These are phyloP conservation scores for Euproctis similis DNA, from an alignment of 2,888 invertebrate genomes.

Conservation along the genomic window DNA sequence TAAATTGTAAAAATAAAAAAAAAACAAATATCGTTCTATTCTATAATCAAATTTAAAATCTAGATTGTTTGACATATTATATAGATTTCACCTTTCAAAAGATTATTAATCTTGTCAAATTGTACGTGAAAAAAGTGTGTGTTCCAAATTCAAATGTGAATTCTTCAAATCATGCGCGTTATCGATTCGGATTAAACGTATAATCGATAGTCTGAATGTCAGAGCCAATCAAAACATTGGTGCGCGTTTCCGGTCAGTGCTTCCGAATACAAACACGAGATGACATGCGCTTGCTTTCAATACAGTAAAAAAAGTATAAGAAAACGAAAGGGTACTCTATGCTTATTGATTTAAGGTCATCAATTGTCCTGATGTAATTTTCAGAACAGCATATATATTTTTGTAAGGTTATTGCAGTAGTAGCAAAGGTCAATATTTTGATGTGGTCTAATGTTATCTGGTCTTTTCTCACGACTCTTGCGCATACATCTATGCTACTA, in stretches of 20 bases:
- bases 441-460: conserved; percentile 52
- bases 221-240: conserved; percentile 70
- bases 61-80: too few species aligned
- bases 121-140: conserved; percentile 19
- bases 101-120: conserved; percentile 8
- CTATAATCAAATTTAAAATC: too few species aligned
- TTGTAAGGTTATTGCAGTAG: conserved; percentile 34
- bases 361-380: conserved; percentile 11
- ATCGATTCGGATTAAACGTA: conserved; percentile 62
- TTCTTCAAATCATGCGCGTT: conserved; percentile 31
- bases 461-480: conserved; percentile 62
- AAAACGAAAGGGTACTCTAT: conserved; percentile 9
- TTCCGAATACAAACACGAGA: conserved; percentile 63
- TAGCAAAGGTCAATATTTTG: conserved; percentile 56
- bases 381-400: conserved; percentile 16
- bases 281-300: conserved; percentile 57
- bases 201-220: conserved; percentile 72
- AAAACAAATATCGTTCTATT: too few species aligned
- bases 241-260: conserved; percentile 61
- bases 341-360: conserved; percentile 12
- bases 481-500: conserved; percentile 40
- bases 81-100: too few species aligned
- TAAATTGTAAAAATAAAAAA: too few species aligned
- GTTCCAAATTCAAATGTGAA: conserved; percentile 37
- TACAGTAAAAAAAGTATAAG: conserved; percentile 11